Percentiles rank a stretch among this genome's conserved stretches.
These are phyloP conservation scores for Echeneis naucrates DNA, from an alignment of 2,797 vertebrate species.

Conservation along the genomic window DNA sequence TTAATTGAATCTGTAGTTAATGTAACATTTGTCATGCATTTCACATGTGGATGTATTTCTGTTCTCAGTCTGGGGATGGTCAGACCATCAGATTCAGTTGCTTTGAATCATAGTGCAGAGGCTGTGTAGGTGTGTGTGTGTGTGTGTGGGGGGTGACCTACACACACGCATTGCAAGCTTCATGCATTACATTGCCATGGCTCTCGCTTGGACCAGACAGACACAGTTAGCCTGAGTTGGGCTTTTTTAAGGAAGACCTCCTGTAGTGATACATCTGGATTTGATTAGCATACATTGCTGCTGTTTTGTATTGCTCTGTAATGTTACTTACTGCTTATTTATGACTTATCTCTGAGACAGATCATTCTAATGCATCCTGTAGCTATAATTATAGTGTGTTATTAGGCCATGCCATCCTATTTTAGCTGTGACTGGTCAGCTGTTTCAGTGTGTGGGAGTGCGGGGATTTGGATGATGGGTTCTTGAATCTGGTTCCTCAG, in stretches of 20 bases:
- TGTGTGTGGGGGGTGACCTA: neutral
- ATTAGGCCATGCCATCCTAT: slow-evolving; percentile 49
- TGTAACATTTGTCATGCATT: too few relatives aligned
- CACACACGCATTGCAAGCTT: neutral
- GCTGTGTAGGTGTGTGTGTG: neutral
- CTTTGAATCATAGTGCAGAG: neutral
- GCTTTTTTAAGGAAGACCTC: slow-evolving; percentile 34
- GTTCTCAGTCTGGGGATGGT: too few relatives aligned
- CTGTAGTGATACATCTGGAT: slow-evolving; percentile 43
- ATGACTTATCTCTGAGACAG: slow-evolving; percentile 18
- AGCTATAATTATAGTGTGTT: slow-evolving; percentile 49
- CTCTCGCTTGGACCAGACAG: slow-evolving; percentile 11
- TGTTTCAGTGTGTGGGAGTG: slow-evolving; percentile 41
- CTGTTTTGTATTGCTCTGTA: neutral
- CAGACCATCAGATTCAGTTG: neutral
- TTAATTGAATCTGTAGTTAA: too few relatives aligned
- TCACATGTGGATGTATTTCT: too few relatives aligned
- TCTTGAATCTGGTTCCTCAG: slow-evolving; percentile 15
- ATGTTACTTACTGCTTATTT: slow-evolving; percentile 32
- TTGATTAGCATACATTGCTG: slow-evolving; percentile 12
- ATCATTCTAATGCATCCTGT: slow-evolving; percentile 31
- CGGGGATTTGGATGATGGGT: slow-evolving; percentile 33
- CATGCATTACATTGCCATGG: slow-evolving; percentile 3
- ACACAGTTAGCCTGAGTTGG: slow-evolving; percentile 27
- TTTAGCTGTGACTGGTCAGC: slow-evolving; percentile 53